Conservation (phyloP, 30 jellyfish, hydroid and myxozoan species). For the Chrysaora quinquecirrha region DNA sequence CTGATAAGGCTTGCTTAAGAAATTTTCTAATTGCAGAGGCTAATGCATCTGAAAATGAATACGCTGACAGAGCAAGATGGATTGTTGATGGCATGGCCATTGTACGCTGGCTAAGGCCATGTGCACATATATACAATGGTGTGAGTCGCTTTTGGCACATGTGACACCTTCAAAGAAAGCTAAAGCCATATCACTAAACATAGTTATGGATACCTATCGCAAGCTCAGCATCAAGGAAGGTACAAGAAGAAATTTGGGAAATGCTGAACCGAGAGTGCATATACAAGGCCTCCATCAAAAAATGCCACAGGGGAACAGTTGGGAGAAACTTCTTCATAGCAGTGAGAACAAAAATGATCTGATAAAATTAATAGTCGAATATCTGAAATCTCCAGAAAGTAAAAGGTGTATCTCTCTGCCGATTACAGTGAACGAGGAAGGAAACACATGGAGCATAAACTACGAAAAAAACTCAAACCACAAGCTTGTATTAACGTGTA, state of each 20-base stretch:
- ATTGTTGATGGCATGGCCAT: conserved; percentile 17
- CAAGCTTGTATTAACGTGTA: not conserved
- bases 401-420: not conserved
- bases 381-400: not conserved
- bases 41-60: not conserved
- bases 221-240: conserved; percentile 9
- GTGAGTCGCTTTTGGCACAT: not conserved
- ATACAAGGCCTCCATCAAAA: conserved; percentile 13
- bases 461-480: not conserved
- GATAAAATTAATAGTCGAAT: not conserved
- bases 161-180: not conserved
- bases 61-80: conserved; percentile 17
- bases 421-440: not conserved
- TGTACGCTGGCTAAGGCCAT: conserved; percentile 2
- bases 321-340: not conserved
- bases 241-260: not conserved
- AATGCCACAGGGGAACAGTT: not conserved
- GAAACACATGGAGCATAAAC: not conserved
- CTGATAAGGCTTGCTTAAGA: conserved; percentile 12
- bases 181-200: not conserved
- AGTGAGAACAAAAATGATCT: conserved; percentile 19
- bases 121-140: conserved; percentile 9
- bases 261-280: conserved; percentile 4
- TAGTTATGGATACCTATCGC: not conserved
- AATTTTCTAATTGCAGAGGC: conserved; percentile 4